Evolutionary conservation across 2,797 vertebrate species (phyloP).

Genomic region (Lateolabrax maculatus): DNA sequence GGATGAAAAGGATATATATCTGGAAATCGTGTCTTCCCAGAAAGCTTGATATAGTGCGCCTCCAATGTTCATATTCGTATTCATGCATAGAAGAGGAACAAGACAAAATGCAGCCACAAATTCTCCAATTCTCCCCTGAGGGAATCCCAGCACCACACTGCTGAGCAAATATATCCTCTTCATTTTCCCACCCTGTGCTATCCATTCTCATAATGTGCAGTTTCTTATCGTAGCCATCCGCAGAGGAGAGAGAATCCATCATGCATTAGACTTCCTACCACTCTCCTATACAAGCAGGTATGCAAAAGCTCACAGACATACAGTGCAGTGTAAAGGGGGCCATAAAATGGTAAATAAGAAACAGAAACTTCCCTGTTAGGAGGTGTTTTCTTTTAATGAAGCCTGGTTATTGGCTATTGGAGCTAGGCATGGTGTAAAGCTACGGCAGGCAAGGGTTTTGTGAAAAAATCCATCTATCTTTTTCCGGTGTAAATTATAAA

Average conservation of each 20-base stretch:
- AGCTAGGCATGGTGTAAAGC: background rate
- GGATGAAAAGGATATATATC: background rate
- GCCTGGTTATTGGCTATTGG: background rate
- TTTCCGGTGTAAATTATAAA: background rate
- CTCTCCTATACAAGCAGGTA: constrained; percentile 22
- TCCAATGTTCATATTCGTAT: constrained; percentile 27
- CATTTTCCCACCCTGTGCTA: constrained; percentile 13
- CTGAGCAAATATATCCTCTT: constrained; percentile 41
- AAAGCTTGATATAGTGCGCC: constrained; percentile 15
- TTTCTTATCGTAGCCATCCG: background rate
- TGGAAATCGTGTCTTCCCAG: background rate
- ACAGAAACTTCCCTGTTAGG: background rate
- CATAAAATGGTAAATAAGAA: constrained; percentile 4
- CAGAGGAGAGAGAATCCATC: constrained; percentile 12
- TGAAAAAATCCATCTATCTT: background rate
- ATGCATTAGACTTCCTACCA: constrained; percentile 14
- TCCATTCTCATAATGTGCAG: background rate
- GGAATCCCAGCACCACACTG: constrained; percentile 5
- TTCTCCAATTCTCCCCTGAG: constrained; percentile 34
- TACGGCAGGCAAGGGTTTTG: background rate
- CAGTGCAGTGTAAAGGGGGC: background rate
- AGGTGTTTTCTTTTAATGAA: background rate
- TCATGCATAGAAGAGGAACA: constrained; percentile 17
- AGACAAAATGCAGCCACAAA: constrained; percentile 28
- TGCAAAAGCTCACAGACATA: constrained; percentile 9